phyloP scores from a whole-genome alignment of 2,888 invertebrate genomes.

The Habrosyne pyritoides region DNA sequence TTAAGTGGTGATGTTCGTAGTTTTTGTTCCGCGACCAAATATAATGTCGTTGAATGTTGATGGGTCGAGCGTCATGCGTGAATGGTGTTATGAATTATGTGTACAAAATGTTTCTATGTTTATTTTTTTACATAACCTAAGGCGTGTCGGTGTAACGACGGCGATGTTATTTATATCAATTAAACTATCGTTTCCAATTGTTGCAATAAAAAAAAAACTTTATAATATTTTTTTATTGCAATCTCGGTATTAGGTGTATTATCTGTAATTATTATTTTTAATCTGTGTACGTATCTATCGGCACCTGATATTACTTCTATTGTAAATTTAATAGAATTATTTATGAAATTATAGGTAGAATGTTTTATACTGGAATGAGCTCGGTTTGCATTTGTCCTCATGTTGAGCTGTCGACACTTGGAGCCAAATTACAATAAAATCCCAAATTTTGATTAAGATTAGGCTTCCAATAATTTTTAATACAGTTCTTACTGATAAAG shows the following conservation, averaged over 20 bases:
- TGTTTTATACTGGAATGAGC: constrained; percentile 59
- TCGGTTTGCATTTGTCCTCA: constrained; percentile 28
- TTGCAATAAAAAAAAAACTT: constrained; percentile 40
- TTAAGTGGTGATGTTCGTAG: constrained; percentile 17
- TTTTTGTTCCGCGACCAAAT: constrained; percentile 25
- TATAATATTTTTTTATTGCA: constrained; percentile 50
- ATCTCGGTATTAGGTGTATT: constrained; percentile 63
- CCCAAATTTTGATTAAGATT: background rate
- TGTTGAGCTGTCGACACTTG: background rate
- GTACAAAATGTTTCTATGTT: constrained; percentile 42
- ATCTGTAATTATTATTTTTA: constrained; percentile 56
- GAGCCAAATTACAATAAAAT: background rate
- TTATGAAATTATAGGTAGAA: constrained; percentile 65
- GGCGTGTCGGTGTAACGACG: constrained; percentile 30
- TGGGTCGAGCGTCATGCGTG: constrained; percentile 16
- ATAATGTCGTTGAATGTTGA: constrained; percentile 16
- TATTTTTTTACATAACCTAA: constrained; percentile 37
- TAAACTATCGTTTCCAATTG: constrained; percentile 34
- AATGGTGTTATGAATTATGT: constrained; percentile 26
- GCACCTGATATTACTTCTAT: constrained; percentile 58
- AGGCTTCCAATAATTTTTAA: background rate
- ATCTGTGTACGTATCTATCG: constrained; percentile 55
- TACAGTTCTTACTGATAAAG: background rate
- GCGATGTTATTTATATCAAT: constrained; percentile 13
- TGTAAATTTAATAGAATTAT: constrained; percentile 71